Base-by-base conservation (phyloP, 2,113 vertebrate genomes). In the Nanorana parkeri region DNA sequence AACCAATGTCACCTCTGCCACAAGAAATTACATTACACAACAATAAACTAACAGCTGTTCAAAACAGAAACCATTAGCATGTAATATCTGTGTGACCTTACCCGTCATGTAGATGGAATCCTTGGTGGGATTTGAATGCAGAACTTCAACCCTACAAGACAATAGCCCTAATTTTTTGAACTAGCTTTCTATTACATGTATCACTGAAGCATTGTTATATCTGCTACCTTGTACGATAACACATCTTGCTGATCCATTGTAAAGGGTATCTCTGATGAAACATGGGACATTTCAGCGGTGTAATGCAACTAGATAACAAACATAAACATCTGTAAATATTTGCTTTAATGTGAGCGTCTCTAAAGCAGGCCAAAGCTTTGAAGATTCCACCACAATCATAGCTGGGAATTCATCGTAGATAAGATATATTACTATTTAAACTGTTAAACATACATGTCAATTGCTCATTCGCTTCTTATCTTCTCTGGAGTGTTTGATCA, bases 321-420 rank as follows among this genome's bases (percentile, higher is more conserved):
- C 41, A 78, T 66, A 66, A 78, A 78, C 76, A 78, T 54, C 66
- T 65, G 63, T 79, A 79, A 68, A 79, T 58, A 55, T 79, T 79
- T 78, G 55, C 23, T 79, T 68, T 58, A 68, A 68, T 68, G 26
- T 60, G 20, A 79, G 68, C 47, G 65, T 79, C 77, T 79, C 77
- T 65, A 79, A 69, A 80, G 78, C 16, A 80, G 71, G 55, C 11
- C 26, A n/a, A 29, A 3, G 21, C 67, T 80, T 80, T 80, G 78
- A 69, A 80, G 66, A 69, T 29, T 20, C 4, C 20, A 47, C 26
- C 28, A 80, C 61, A 56, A 69, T 51, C 66, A 17, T 23, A 47
- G 41, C 41, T 47, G 41, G 41, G 41, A 47, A 47, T 10, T 60
- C 56, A 80, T 80, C 78, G 47, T 28, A 61, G 21, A 21, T 17